Evolutionary conservation across 2,113 vertebrate species (phyloP), one percentile per base, ranked within the genome.

Genomic region (Prinia subflava): DNA sequence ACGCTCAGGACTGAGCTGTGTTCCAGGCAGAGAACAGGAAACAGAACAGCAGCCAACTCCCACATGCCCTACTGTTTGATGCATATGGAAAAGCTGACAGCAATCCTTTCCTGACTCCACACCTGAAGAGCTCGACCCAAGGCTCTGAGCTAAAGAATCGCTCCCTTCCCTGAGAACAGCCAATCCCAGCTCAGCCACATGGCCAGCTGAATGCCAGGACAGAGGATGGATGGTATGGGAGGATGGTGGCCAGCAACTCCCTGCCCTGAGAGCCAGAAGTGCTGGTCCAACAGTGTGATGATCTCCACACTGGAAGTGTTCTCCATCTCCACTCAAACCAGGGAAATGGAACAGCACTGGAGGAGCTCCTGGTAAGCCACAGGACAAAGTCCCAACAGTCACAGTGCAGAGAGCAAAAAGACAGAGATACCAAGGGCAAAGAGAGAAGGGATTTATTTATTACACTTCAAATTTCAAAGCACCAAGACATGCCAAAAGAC

Each of bases 371-470:
- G 27, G 21, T 35, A 74, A 89, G 64, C 41, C 39, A 80, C 24
- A 49, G 35, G 12, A 23, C 5, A 55, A 44, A 55, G 27, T 25
- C 33, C 14, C 16, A 88, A 28, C 16, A 71, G 9, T 4, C 2
- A 2, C 75, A 69, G 31, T 27, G 23, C 31, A 79, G 59, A 57
- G 25, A 74, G 28, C 42, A 85, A 73, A 56, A 79, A 44, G 31
- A 87, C 20, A 89, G 33, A 49, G 14, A 75, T 25, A 35, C 0
- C 2, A 71, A 37, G 12, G 41, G 56, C 62, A 73, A 88, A 73
- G 19, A 71, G 30, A 41, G 7, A 73, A 41, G 16, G 53, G 21
- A 80, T 94, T 96, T 94, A 92, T 93, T 94, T 95, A 94, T 90
- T 95, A 33, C 11, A 86, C 39, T 93, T 90, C 71, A 41, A 5